Percentiles rank a stretch among this genome's conserved stretches.
Evolutionary conservation across 2,797 vertebrate species (phyloP).

Genomic region (Chlorospingus flavigularis): DNA sequence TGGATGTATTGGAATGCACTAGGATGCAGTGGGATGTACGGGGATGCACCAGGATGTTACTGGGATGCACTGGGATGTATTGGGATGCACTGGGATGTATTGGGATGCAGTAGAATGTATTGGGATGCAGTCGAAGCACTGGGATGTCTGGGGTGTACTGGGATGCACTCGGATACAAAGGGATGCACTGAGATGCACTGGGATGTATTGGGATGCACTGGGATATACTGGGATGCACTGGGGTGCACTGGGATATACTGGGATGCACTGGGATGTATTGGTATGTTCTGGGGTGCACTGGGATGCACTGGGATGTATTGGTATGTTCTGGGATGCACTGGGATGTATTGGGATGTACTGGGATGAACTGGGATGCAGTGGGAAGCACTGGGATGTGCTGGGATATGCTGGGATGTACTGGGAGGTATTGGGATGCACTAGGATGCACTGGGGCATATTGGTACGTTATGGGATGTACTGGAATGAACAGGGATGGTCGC

Average conservation of each 20-base stretch:
- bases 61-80: not conserved
- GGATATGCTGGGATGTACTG: accelerated
- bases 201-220: not conserved
- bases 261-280: not conserved
- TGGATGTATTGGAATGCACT: accelerated
- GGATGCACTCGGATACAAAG: not conserved
- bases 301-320: accelerated
- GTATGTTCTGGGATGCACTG: not conserved
- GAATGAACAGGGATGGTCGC: not conserved
- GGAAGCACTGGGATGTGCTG: not conserved
- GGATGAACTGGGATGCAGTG: accelerated
- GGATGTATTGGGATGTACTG: not conserved
- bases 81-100: accelerated
- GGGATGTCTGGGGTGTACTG: no score
- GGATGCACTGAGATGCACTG: not conserved
- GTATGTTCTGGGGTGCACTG: not conserved
- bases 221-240: not conserved
- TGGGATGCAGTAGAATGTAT: accelerated
- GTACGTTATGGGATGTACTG: not conserved
- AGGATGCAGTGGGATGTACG: not conserved
- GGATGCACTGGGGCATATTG: accelerated
- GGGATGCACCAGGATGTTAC: not conserved
- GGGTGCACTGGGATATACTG: not conserved
- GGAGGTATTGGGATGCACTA: not conserved
- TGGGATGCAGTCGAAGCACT: not conserved